phyloP scores from a whole-genome alignment of 2,113 vertebrate species.

The Baryphthengus martii region DNA sequence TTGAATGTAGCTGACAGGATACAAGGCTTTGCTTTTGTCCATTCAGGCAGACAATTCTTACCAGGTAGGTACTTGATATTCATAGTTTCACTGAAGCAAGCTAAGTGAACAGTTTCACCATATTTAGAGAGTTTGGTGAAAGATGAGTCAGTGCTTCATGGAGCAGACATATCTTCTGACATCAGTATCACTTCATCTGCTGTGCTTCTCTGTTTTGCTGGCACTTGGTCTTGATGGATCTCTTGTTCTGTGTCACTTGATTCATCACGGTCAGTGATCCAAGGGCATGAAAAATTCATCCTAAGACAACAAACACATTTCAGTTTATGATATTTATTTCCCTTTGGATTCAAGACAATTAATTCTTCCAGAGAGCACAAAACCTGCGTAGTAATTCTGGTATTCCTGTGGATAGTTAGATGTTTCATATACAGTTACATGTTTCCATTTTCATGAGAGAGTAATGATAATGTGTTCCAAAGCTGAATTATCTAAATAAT shows the following conservation, averaged over 20 bases:
- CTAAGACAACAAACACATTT: not conserved
- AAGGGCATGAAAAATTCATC: constrained; percentile 40
- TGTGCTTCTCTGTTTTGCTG: not conserved
- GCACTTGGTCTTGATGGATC: constrained; percentile 23
- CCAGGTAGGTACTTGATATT: not conserved
- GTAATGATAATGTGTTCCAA: not conserved
- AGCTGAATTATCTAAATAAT: not conserved
- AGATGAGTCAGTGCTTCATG: not conserved
- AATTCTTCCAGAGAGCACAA: constrained; percentile 6
- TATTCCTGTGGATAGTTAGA: not conserved
- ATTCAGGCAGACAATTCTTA: not conserved
- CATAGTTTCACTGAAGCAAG: not conserved
- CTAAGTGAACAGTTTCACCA: not conserved
- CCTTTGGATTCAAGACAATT: not conserved
- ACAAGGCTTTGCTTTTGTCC: not conserved
- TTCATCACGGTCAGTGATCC: not conserved
- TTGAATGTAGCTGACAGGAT: not conserved
- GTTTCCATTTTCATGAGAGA: not conserved
- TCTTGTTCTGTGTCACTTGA: constrained; percentile 27
- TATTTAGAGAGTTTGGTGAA: not conserved
- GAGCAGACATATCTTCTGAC: not conserved
- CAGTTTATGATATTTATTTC: not conserved
- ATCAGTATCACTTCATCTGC: not conserved
- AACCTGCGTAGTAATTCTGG: not conserved
- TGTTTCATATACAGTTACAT: not conserved